Percentiles rank a stretch among this genome's conserved stretches.
phyloP scores from a whole-genome alignment of 2,113 vertebrate genomes.

The Rutilus rutilus region DNA sequence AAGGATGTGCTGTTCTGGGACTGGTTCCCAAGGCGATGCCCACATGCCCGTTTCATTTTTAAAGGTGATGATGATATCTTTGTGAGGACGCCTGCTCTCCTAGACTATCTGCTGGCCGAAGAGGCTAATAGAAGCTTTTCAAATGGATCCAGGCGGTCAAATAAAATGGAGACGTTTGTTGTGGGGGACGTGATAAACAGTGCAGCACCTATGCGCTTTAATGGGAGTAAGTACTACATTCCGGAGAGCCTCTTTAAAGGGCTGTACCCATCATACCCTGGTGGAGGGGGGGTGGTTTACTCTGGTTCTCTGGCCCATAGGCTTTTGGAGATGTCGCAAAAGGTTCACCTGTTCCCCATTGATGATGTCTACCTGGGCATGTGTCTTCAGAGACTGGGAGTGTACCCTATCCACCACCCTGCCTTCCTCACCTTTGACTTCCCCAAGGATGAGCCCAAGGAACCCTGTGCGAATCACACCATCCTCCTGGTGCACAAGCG shows the following conservation, averaged over 20 bases:
- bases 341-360: constrained; percentile 76
- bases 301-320: constrained; percentile 66
- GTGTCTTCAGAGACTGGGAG: constrained; percentile 72
- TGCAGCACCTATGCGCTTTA: constrained; percentile 51
- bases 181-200: constrained; percentile 68
- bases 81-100: constrained; percentile 69
- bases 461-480: constrained; percentile 67
- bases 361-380: constrained; percentile 80
- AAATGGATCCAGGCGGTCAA: neutral
- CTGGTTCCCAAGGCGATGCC: constrained; percentile 70
- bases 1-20: constrained; percentile 79
- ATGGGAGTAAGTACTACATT: constrained; percentile 73
- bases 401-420: constrained; percentile 61
- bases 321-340: constrained; percentile 64
- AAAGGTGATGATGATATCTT: constrained; percentile 81
- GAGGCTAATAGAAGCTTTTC: constrained; percentile 17
- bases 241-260: constrained; percentile 73
- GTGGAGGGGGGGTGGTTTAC: constrained; percentile 77
- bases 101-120: constrained; percentile 64
- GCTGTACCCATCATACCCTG: constrained; percentile 72
- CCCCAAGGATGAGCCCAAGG: constrained; percentile 15
- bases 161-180: constrained; percentile 65
- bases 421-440: constrained; percentile 78
- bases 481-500: constrained; percentile 74
- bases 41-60: constrained; percentile 66